These are phyloP conservation scores for Pocillopora verrucosa DNA, from an alignment of 64 coral and sea anemone genomes.

Conservation along the genomic window DNA sequence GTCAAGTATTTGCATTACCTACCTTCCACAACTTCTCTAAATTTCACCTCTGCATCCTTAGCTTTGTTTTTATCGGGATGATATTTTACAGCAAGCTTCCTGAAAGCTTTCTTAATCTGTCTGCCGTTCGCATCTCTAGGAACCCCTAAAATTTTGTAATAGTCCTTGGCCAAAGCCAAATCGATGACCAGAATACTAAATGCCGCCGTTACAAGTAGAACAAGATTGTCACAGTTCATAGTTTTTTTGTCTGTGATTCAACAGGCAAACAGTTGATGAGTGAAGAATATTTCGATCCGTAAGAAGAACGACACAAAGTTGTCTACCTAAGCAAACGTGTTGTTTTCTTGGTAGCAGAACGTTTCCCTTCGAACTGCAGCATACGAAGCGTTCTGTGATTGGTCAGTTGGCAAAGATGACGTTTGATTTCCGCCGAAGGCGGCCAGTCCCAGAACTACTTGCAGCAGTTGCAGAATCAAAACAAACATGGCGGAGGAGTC, in stretches of 20 bases:
- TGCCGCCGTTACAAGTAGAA: constrained; percentile 79
- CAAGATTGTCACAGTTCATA: constrained; percentile 84
- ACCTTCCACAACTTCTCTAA: constrained; percentile 93
- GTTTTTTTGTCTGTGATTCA: neutral
- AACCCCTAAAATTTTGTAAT: constrained; percentile 97
- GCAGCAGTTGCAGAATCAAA: constrained; percentile 44
- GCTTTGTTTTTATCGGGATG: constrained; percentile 97
- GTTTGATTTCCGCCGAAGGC: neutral
- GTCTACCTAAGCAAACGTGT: neutral
- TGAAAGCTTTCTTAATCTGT: constrained; percentile 99
- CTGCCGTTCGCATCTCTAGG: constrained; percentile 81
- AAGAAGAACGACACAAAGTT: neutral
- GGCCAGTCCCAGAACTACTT: constrained; percentile 48
- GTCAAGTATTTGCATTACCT: constrained; percentile 1
- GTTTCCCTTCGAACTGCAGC: constrained; percentile 28
- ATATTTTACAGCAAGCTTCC: constrained; percentile 95
- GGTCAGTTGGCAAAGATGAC: constrained; percentile 40
- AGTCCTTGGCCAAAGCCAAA: constrained; percentile 86
- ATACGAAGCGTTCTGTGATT: constrained; percentile 91
- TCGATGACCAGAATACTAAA: constrained; percentile 82
- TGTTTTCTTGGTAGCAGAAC: neutral
- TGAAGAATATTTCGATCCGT: neutral
- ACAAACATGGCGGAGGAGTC: constrained; percentile 96
- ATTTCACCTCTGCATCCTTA: constrained; percentile 94
- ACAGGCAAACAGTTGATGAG: neutral